Base-by-base conservation (phyloP, 2,113 vertebrate genomes). In the Manacus vitellinus region DNA sequence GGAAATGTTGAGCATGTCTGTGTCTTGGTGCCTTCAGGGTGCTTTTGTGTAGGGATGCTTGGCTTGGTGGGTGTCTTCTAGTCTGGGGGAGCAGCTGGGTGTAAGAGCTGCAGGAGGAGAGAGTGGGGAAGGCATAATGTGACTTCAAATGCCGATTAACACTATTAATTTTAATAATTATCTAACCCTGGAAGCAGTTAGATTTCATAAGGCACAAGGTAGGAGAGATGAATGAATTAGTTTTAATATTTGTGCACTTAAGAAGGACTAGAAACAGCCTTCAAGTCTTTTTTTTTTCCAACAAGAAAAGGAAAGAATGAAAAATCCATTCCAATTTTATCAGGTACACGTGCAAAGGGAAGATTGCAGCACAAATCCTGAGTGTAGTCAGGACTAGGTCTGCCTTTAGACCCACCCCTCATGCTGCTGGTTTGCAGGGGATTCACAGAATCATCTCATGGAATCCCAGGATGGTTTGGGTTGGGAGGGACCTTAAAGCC, bases 201-300 rank as follows among this genome's bases (percentile, higher is more conserved):
- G 24, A 39, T 70, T 83, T 56, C 22, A 13, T 49, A 65, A 73
- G 51, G 25, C 0, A 0, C 5, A 5, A 4, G 0, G 0, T 22
- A 20, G 54, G 72, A 44, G 44, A 55, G 20, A 61, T 62, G 59
- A 37, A 44, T 56, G 67, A 68, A 51, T 77, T n/a, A 5, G 7
- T 49, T 89, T 66, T 52, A 65, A n/a, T 80, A 80, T 76, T 54
- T 18, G 13, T 68, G 62, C 31, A 27, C 13, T 44, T 19, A 12
- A 25, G 35, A 55, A 79, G 10, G 63, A 22, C 54, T 49, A 27
- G 54, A 88, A 83, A 28, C 23, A 72, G 35, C 39, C 37, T 88
- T 67, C 30, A 27, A 11, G 33, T 73, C 2, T 37, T 62, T 12
- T 20, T 16, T 56, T 59, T 56, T 37, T 59, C 43, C 25, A 23